Conservation (phyloP, 1,140 invertebrate genomes). For the Calliopsis andreniformis region DNA sequence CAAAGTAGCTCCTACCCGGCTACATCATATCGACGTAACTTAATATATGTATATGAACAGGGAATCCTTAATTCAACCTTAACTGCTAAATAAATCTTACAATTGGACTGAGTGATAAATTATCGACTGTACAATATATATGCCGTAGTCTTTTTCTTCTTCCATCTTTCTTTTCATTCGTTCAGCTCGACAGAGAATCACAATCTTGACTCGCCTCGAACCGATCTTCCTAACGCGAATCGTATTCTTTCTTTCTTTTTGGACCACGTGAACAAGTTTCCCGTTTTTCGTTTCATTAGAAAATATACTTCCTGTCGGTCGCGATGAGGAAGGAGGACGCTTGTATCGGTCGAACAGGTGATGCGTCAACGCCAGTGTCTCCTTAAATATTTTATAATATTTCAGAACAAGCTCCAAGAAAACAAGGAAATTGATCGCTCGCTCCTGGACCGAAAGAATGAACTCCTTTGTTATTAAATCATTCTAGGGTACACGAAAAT, state of each 20-base stretch:
- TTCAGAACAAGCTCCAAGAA: not conserved
- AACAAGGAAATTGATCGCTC: not conserved
- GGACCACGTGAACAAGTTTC: slow-evolving; percentile 60
- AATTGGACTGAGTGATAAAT: slow-evolving; percentile 67
- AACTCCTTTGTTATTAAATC: not conserved
- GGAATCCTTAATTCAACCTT: slow-evolving; percentile 65
- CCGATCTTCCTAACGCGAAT: slow-evolving; percentile 5
- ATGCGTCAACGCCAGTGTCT: not conserved
- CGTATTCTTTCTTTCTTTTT: slow-evolving; percentile 24
- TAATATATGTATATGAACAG: slow-evolving; percentile 48
- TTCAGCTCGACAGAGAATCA: slow-evolving; percentile 44
- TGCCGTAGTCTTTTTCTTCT: slow-evolving; percentile 23
- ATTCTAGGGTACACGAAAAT: not conserved
- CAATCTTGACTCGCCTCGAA: slow-evolving; percentile 31
- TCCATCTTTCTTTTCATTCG: not conserved
- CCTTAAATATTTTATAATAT: slow-evolving; percentile 2
- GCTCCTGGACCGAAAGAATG: not conserved
- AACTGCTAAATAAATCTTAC: slow-evolving; percentile 66
- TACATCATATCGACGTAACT: slow-evolving; percentile 53
- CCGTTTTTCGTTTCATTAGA: slow-evolving; percentile 43
- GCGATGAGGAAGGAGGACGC: slow-evolving; percentile 28
- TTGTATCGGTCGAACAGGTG: slow-evolving; percentile 35
- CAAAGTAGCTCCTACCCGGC: slow-evolving; percentile 40
- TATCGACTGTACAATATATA: slow-evolving; percentile 66
- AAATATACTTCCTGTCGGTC: slow-evolving; percentile 61